Conservation (phyloP, 2,888 invertebrate species). For the Aleiodes alternator region DNA sequence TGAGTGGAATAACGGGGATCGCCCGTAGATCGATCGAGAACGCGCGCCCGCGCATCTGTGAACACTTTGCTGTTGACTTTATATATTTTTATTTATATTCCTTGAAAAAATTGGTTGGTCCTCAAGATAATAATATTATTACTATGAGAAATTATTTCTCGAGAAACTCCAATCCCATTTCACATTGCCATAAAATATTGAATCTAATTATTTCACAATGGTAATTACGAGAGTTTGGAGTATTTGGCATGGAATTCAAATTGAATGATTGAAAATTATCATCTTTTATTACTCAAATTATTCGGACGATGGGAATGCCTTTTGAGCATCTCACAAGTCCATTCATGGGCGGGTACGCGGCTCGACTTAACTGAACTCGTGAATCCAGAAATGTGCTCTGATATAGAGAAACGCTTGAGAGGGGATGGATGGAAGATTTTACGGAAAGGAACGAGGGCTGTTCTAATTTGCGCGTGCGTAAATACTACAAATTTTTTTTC, state of each 20-base stretch:
- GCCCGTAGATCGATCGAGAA: constrained; percentile 49
- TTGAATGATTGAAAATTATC: constrained; percentile 1
- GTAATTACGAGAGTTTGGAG: background rate
- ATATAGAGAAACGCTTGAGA: constrained; percentile 37
- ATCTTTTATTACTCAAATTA: background rate
- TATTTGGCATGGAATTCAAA: background rate
- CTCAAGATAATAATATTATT: background rate
- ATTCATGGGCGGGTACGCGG: constrained; percentile 41
- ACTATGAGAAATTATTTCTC: background rate
- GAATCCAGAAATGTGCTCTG: constrained; percentile 43
- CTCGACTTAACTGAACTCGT: constrained; percentile 45
- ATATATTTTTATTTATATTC: constrained; percentile 18
- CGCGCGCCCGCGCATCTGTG: constrained; percentile 46
- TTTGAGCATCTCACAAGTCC: constrained; percentile 15
- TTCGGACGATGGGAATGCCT: background rate
- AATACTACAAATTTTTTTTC: background rate
- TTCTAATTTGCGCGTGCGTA: constrained; percentile 16
- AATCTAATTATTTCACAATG: too few species aligned
- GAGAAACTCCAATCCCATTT: background rate
- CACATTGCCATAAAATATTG: too few species aligned
- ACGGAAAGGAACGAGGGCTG: constrained; percentile 25
- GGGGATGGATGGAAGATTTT: constrained; percentile 33
- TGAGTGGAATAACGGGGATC: constrained; percentile 42
- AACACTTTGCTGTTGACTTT: constrained; percentile 43
- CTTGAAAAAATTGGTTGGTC: background rate